phyloP scores from a whole-genome alignment of 1,140 invertebrate species.

The Ips nitidus region DNA sequence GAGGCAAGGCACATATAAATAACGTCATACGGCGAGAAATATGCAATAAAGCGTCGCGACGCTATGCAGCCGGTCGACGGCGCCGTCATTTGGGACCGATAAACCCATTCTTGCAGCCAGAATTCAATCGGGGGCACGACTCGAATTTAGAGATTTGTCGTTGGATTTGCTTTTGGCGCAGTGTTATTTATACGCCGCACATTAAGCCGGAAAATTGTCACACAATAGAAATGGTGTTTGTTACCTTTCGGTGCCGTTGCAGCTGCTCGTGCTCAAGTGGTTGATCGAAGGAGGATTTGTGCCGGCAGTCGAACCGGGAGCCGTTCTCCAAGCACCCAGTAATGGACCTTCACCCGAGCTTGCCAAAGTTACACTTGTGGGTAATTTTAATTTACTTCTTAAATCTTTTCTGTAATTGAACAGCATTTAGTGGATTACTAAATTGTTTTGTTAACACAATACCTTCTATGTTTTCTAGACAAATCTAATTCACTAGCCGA shows the following conservation, averaged over 20 bases:
- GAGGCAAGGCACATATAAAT: slow-evolving; percentile 4
- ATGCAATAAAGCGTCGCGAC: slow-evolving; percentile 31
- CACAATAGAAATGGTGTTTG: not conserved
- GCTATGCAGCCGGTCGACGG: slow-evolving; percentile 16
- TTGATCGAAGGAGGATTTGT: slow-evolving; percentile 63
- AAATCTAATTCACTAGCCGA: slow-evolving; percentile 74
- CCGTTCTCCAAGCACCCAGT: slow-evolving; percentile 59
- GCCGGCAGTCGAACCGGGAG: slow-evolving; percentile 61
- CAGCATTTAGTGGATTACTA: not conserved
- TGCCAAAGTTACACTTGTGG: slow-evolving; percentile 55
- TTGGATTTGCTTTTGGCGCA: slow-evolving; percentile 14
- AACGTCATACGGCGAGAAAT: slow-evolving; percentile 15
- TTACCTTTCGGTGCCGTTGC: slow-evolving; percentile 69
- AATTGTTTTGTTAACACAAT: not conserved
- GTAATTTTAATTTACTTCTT: slow-evolving; percentile 66
- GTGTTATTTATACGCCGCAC: not conserved
- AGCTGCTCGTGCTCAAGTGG: slow-evolving; percentile 64
- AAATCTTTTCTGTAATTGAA: slow-evolving; percentile 57
- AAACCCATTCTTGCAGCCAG: slow-evolving; percentile 24
- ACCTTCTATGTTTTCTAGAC: slow-evolving; percentile 61
- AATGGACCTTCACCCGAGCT: slow-evolving; percentile 62
- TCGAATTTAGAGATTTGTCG: slow-evolving; percentile 18
- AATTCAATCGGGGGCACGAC: slow-evolving; percentile 14
- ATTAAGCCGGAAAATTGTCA: not conserved
- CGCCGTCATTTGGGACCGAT: slow-evolving; percentile 23